Conservation (phyloP, 2,797 vertebrate species). For the Hydrocynus forskahlii region DNA sequence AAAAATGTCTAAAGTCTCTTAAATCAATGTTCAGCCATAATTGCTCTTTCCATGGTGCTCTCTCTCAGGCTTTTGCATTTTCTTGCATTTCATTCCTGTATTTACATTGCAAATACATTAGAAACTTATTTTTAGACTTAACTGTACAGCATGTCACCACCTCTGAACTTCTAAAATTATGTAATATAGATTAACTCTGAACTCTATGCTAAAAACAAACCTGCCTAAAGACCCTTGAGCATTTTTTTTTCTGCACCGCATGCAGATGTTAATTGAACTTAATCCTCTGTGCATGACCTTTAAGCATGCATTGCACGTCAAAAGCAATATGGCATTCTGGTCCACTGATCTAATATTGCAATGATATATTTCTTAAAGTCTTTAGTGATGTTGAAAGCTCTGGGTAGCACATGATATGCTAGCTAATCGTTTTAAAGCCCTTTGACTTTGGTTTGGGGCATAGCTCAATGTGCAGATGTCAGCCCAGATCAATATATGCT, state of each 20-base stretch:
- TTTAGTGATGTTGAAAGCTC: constrained; percentile 83
- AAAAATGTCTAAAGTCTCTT: no score
- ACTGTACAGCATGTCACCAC: no score
- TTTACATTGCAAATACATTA: background rate
- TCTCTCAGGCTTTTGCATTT: background rate
- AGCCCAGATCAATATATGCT: constrained; percentile 90
- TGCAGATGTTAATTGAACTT: constrained; percentile 72
- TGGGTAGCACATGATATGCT: constrained; percentile 88
- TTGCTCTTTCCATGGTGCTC: background rate
- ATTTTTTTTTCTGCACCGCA: constrained; percentile 56
- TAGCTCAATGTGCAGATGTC: constrained; percentile 91
- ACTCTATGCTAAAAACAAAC: constrained; percentile 41
- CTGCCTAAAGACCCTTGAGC: constrained; percentile 46
- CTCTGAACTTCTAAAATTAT: background rate
- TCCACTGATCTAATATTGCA: constrained; percentile 79
- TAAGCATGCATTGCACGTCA: constrained; percentile 84
- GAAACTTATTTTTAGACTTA: no score
- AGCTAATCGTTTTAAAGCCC: constrained; percentile 87
- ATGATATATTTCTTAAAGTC: constrained; percentile 84
- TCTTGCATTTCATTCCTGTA: background rate
- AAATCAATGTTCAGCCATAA: background rate
- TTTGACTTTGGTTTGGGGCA: constrained; percentile 82
- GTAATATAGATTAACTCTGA: background rate
- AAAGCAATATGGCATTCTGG: constrained; percentile 81
- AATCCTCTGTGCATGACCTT: constrained; percentile 87